Evolutionary conservation across 2,888 invertebrate genomes (phyloP).

Genomic region (Camponotus fellah): DNA sequence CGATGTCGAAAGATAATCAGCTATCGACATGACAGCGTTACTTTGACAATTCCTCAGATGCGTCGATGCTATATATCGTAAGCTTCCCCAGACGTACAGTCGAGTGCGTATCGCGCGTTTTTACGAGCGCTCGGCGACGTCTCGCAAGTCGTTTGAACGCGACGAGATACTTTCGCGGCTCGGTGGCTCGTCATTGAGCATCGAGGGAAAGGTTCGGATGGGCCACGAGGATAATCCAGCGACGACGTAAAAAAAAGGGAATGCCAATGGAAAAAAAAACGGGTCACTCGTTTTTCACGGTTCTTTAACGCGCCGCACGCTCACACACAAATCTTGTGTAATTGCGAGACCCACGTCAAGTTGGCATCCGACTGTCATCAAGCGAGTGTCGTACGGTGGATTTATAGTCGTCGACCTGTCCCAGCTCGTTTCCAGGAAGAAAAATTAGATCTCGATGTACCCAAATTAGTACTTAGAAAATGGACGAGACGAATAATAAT

Average conservation of each 20-base stretch:
- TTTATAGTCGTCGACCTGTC: slow-evolving; percentile 18
- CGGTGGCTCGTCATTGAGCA: slow-evolving; percentile 60
- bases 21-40: not conserved
- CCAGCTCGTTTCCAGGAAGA: not conserved
- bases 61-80: slow-evolving; percentile 23
- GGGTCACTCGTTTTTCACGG: slow-evolving; percentile 66
- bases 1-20: not conserved
- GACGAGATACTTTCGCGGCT: slow-evolving; percentile 65
- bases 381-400: slow-evolving; percentile 8
- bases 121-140: slow-evolving; percentile 67
- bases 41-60: slow-evolving; percentile 11
- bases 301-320: slow-evolving; percentile 43
- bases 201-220: slow-evolving; percentile 42
- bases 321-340: slow-evolving; percentile 28
- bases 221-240: slow-evolving; percentile 52
- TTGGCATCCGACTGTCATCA: slow-evolving; percentile 31
- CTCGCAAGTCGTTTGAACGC: slow-evolving; percentile 66
- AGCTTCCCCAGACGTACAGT: slow-evolving; percentile 10
- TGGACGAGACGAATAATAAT: not conserved
- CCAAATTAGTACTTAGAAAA: not conserved
- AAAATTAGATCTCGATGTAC: slow-evolving; percentile 18
- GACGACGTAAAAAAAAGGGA: slow-evolving; percentile 60
- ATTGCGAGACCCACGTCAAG: slow-evolving; percentile 48
- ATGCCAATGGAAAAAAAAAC: slow-evolving; percentile 43
- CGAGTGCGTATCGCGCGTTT: slow-evolving; percentile 53